These are phyloP conservation scores for Brachystomella parvula DNA, from an alignment of 1,140 invertebrate species.

Conservation along the genomic window DNA sequence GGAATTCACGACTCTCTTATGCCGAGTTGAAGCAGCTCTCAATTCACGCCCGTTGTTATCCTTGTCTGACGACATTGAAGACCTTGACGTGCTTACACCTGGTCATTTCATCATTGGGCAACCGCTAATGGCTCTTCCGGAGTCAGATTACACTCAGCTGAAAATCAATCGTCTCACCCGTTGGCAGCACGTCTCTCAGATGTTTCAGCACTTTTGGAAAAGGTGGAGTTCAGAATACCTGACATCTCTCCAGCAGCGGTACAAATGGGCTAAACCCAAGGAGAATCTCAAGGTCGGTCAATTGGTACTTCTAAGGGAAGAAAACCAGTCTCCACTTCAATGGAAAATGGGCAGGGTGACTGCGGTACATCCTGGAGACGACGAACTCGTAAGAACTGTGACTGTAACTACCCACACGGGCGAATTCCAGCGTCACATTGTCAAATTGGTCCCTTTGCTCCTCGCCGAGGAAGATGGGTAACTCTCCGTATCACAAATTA, in stretches of 20 bases:
- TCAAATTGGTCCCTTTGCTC: slow-evolving; percentile 30
- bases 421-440: neutral
- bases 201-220: slow-evolving; percentile 41
- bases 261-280: slow-evolving; percentile 35
- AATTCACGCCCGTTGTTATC: slow-evolving; percentile 38
- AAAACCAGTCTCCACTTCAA: slow-evolving; percentile 36
- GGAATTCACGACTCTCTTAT: slow-evolving; percentile 2
- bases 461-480: no score
- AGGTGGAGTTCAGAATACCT: slow-evolving; percentile 41
- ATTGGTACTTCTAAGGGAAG: slow-evolving; percentile 38
- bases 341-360: slow-evolving; percentile 41
- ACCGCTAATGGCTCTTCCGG: slow-evolving; percentile 34
- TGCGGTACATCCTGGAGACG: slow-evolving; percentile 37
- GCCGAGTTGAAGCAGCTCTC: slow-evolving; percentile 24
- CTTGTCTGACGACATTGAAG: slow-evolving; percentile 37
- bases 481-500: no score
- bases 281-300: neutral
- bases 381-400: slow-evolving; percentile 38
- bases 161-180: slow-evolving; percentile 31
- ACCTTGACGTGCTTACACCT: slow-evolving; percentile 39
- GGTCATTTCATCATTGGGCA: slow-evolving; percentile 43
- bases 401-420: slow-evolving; percentile 14
- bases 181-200: slow-evolving; percentile 32
- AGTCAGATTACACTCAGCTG: slow-evolving; percentile 23
- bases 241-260: neutral